phyloP scores from a whole-genome alignment of 2,113 vertebrate genomes.

The Mellivora capensis region DNA sequence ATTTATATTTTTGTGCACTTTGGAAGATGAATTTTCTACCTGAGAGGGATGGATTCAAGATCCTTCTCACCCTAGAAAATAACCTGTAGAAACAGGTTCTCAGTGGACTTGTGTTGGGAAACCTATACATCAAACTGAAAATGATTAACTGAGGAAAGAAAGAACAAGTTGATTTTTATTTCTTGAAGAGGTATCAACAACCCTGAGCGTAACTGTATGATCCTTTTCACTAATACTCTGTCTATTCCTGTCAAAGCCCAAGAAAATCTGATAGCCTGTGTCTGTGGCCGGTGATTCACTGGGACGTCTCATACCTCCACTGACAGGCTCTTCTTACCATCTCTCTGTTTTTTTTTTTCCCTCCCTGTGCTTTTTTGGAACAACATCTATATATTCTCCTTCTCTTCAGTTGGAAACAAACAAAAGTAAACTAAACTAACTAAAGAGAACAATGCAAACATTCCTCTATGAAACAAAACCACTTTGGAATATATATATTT shows the following conservation, averaged over 20 bases:
- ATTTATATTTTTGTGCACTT: too few species aligned
- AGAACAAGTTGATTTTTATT: conserved; percentile 18
- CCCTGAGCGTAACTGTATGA: background rate
- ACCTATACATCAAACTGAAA: background rate
- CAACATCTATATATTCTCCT: background rate
- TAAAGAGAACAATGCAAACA: background rate
- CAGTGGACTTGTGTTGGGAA: background rate
- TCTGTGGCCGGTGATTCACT: background rate
- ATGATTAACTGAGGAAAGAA: background rate
- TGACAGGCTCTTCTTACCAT: conserved; percentile 32
- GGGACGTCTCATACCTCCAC: background rate
- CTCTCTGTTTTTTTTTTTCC: background rate
- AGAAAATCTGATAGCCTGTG: background rate
- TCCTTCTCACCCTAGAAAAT: conserved; percentile 15
- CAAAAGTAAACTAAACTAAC: background rate
- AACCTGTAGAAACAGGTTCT: background rate
- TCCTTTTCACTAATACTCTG: conserved; percentile 47
- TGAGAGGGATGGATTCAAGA: background rate
- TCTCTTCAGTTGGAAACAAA: conserved; percentile 21
- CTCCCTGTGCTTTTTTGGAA: background rate
- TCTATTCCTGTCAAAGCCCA: conserved; percentile 28
- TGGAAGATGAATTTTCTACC: background rate
- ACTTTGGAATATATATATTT: background rate
- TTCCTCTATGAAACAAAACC: background rate
- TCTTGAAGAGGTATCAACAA: background rate